Conservation (phyloP, 2,888 invertebrate species). For the Netelia virgata region DNA sequence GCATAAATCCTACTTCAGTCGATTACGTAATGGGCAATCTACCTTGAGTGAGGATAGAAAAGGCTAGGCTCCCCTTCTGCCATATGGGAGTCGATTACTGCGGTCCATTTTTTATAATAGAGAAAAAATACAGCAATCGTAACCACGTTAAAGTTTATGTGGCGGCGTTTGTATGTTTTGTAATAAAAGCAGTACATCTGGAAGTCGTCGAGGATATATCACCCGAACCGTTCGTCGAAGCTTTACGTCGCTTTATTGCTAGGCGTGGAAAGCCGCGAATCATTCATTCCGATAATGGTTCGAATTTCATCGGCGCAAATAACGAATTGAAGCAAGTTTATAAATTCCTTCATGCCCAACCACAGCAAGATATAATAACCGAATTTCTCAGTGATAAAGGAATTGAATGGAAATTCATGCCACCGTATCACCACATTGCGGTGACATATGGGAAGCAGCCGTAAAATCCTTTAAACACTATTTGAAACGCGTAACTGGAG, state of each 20-base stretch:
- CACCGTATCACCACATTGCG: slow-evolving; percentile 70
- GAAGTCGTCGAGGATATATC: slow-evolving; percentile 32
- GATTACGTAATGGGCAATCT: slow-evolving; percentile 19
- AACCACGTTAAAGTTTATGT: slow-evolving; percentile 18
- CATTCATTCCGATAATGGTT: slow-evolving; percentile 29
- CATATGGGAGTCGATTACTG: neutral
- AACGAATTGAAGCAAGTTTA: slow-evolving; percentile 14
- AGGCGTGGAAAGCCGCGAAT: slow-evolving; percentile 11
- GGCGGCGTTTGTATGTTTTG: neutral
- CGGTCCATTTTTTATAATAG: neutral
- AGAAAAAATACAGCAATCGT: slow-evolving; percentile 26
- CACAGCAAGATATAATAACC: neutral
- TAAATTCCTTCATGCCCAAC: neutral
- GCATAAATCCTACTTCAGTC: neutral
- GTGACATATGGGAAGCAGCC: slow-evolving; percentile 70
- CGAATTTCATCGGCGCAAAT: slow-evolving; percentile 11
- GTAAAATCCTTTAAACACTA: slow-evolving; percentile 73
- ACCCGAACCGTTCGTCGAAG: slow-evolving; percentile 19
- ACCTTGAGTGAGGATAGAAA: slow-evolving; percentile 17
- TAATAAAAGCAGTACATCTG: slow-evolving; percentile 28
- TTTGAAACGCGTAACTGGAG: slow-evolving; percentile 73
- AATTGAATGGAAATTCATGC: neutral
- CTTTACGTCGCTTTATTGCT: slow-evolving; percentile 29
- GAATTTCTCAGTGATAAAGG: neutral
- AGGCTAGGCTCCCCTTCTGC: neutral